A percentile compares a stretch with the other conserved stretches of the same genome.
Evolutionary conservation across 2,888 invertebrate genomes (phyloP).

Genomic region (Caenorhabditis angaria): DNA sequence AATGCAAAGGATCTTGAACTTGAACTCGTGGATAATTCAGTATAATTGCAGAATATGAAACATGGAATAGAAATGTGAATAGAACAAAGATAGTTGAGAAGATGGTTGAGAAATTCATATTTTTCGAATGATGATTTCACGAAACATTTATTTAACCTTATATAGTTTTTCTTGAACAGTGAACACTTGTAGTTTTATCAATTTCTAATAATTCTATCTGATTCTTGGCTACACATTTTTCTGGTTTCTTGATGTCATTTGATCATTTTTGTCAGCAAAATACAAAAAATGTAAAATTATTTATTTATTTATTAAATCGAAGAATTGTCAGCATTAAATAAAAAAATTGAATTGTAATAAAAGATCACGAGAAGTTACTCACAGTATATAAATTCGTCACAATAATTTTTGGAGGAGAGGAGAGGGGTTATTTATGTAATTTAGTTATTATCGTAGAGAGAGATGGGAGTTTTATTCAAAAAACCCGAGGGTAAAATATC

Average conservation of each 20-base stretch:
- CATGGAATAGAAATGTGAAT: not conserved
- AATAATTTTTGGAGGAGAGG: no score
- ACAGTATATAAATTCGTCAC: conserved; percentile 1
- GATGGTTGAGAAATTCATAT: not conserved
- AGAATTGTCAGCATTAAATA: not conserved
- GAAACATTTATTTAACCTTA: not conserved
- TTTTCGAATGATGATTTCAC: not conserved
- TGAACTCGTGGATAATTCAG: conserved; percentile 11
- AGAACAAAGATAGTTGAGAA: no score
- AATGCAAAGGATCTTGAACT: conserved; percentile 19
- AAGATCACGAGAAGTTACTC: conserved; percentile 2
- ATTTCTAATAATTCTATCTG: conserved; percentile 1
- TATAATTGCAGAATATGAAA: conserved; percentile 9
- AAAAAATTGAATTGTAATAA: not conserved
- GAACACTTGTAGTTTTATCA: conserved; percentile 10
- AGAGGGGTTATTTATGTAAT: no score
- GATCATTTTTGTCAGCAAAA: not conserved
- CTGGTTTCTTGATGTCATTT: no score
- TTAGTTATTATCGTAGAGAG: no score
- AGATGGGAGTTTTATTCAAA: not conserved
- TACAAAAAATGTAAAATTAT: no score
- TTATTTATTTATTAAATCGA: not conserved
- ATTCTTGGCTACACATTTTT: not conserved
- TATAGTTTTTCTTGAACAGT: not conserved
- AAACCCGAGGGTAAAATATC: not conserved